These are phyloP conservation scores for Lochmaea crataegi DNA, from an alignment of 2,888 invertebrate species.

Conservation along the genomic window DNA sequence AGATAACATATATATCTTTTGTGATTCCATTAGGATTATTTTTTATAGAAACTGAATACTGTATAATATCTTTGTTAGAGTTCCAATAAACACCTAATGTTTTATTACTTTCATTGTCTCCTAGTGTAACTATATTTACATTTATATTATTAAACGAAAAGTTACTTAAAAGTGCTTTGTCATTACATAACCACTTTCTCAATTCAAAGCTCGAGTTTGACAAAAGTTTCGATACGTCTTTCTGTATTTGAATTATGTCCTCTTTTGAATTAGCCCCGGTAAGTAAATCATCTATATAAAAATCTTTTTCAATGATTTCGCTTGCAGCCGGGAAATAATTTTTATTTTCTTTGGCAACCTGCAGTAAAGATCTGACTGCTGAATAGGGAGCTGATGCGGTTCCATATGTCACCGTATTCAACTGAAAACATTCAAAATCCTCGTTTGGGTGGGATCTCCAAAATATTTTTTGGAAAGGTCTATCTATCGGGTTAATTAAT, in stretches of 20 bases:
- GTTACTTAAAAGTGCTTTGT: neutral
- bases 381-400: conserved; percentile 51
- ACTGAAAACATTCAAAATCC: conserved; percentile 38
- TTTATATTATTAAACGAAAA: conserved; percentile 15
- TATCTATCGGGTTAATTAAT: conserved; percentile 25
- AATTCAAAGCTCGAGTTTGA: conserved; percentile 25
- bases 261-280: conserved; percentile 38
- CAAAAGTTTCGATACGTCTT: conserved; percentile 21
- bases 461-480: conserved; percentile 54
- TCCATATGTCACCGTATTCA: conserved; percentile 58
- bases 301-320: conserved; percentile 42
- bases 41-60: conserved; percentile 25
- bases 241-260: conserved; percentile 21
- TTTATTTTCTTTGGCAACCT: conserved; percentile 46
- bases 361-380: conserved; percentile 48
- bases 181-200: conserved; percentile 23
- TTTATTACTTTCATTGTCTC: conserved; percentile 28
- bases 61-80: conserved; percentile 25
- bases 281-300: conserved; percentile 57
- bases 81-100: conserved; percentile 37
- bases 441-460: conserved; percentile 52
- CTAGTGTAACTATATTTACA: conserved; percentile 22
- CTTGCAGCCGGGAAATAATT: conserved; percentile 37
- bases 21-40: conserved; percentile 3
- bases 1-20: conserved; percentile 33